Conservation (phyloP, 2,888 invertebrate genomes). For the Branchellion lobata region DNA sequence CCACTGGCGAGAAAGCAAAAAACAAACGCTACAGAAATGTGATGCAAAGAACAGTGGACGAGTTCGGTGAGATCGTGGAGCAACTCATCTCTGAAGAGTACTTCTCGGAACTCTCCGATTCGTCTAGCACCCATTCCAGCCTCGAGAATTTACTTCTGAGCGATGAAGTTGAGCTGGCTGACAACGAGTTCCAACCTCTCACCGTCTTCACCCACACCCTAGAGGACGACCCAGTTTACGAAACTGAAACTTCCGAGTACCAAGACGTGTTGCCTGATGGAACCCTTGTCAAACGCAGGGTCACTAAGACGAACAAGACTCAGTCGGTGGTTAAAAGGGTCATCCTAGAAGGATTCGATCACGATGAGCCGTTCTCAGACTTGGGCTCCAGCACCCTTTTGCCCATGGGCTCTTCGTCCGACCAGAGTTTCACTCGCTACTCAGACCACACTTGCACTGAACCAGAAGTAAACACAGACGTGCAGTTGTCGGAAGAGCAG, state of each 20-base stretch:
- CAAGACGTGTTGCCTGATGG: slow-evolving; percentile 46
- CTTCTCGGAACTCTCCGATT: slow-evolving; percentile 38
- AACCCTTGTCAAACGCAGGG: slow-evolving; percentile 45
- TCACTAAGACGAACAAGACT: slow-evolving; percentile 44
- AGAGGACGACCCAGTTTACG: slow-evolving; percentile 46
- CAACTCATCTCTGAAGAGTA: slow-evolving; percentile 44
- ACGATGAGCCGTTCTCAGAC: slow-evolving; percentile 44
- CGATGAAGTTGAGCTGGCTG: slow-evolving; percentile 12
- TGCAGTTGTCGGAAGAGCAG: slow-evolving; percentile 41
- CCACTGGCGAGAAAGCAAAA: neutral
- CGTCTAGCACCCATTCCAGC: slow-evolving; percentile 40
- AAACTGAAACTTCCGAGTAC: slow-evolving; percentile 42
- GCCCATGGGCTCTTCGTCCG: neutral
- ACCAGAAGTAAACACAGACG: slow-evolving; percentile 44
- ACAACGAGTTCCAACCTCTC: slow-evolving; percentile 32
- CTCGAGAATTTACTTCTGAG: slow-evolving; percentile 32
- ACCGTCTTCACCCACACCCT: slow-evolving; percentile 48
- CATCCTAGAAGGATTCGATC: slow-evolving; percentile 45
- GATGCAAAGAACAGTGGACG: slow-evolving; percentile 42
- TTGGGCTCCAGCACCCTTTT: slow-evolving; percentile 20
- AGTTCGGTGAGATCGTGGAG: slow-evolving; percentile 42
- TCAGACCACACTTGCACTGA: slow-evolving; percentile 45
- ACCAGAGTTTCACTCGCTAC: slow-evolving; percentile 46
- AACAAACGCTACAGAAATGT: slow-evolving; percentile 18
- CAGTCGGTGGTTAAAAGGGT: slow-evolving; percentile 44